A percentile compares a stretch with the other conserved stretches of the same genome.
Evolutionary conservation across 2,113 vertebrate species (phyloP).

Genomic region (Chloebia gouldiae): DNA sequence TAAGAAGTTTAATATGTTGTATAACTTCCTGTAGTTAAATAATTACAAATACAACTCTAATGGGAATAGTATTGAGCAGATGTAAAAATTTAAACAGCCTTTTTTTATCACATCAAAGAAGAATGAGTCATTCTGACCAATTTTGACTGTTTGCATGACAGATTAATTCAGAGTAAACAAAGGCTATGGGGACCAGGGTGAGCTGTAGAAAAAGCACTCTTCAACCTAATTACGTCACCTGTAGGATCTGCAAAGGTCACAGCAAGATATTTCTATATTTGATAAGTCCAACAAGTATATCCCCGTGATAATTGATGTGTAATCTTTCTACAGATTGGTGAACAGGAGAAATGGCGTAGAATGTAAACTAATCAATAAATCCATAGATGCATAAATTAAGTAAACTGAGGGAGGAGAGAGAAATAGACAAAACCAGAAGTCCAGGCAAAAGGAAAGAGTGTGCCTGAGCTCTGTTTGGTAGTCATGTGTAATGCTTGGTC

Average conservation of each 20-base stretch:
- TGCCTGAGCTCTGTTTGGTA: background rate
- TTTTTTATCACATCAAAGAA: background rate
- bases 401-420: background rate
- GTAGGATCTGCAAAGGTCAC: background rate
- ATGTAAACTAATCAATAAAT: background rate
- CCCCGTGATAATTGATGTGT: background rate
- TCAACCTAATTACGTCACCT: background rate
- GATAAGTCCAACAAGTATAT: background rate
- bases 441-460: background rate
- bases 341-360: background rate
- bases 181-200: background rate
- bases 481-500: background rate
- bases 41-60: background rate
- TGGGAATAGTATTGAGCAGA: background rate
- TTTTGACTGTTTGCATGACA: background rate
- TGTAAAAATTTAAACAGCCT: background rate
- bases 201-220: background rate
- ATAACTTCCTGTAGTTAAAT: background rate
- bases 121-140: background rate
- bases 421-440: background rate
- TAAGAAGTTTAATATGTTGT: background rate
- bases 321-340: background rate
- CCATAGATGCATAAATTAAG: background rate
- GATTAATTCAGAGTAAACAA: background rate
- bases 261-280: background rate